Base-by-base conservation (phyloP, 92 coral and sea anemone species). In the Bergia puertoricense region DNA sequence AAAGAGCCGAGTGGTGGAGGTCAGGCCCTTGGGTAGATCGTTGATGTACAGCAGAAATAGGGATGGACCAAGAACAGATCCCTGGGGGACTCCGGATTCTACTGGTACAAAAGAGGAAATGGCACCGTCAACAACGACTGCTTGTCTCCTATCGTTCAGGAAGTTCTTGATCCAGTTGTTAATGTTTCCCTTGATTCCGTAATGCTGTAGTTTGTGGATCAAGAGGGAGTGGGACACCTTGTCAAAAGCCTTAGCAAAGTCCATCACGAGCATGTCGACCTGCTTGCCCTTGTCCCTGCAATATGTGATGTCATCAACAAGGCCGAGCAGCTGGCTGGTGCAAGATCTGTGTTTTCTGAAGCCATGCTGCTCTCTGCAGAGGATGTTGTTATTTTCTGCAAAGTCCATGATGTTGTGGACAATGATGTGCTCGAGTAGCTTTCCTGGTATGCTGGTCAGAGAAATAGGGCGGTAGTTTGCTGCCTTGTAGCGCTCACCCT, bases 71-170 rank as follows among this genome's bases (percentile, higher is more conserved):
- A 78, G 46, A 18, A 78, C 66, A n/a, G 59, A 44, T 30, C 82
- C 82, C 46, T 78, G 82, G 23, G 82, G 82, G 30, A 78, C 82
- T 45, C 82, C 82, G 20, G 81, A 77, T 77, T 13, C 22, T 48
- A 77, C 81, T 20, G 46, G 81, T 22, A 11, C 54, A 20, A 42
- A 15, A 36, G 40, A 22, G 46, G 81, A 77, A 18, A 48, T 77
- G 20, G 40, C 81, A 77, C 81, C 81, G 38, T 42, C 54, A 42
- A 36, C 38, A 15, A 48, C 62, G 62, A 77, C 81, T 18, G 18
- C n/a, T 38, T 77, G 81, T 77, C n/a, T 42, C n/a, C 81, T 13
- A 11, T 48, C 81, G 38, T 38, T 42, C n/a, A 77, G 81, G 40
- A 42, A 77, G 51, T 13, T 18, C n/a, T 48, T 18, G 38, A 77